Percentiles rank a stretch among this genome's conserved stretches.
phyloP scores from a whole-genome alignment of 53 echinoderm and acorn worm species.

The Temnopleurus reevesii region DNA sequence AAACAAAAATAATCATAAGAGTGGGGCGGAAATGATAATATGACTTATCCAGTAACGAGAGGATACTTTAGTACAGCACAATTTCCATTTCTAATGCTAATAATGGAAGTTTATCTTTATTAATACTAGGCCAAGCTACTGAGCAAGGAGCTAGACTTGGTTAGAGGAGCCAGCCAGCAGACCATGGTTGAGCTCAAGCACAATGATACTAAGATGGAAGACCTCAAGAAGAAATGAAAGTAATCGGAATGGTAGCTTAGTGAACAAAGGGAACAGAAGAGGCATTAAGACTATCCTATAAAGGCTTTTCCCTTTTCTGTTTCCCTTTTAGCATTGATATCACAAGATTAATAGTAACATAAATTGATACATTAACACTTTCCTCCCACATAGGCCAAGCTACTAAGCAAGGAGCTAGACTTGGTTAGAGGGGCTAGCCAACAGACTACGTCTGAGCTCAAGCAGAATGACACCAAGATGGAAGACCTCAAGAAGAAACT shows the following conservation, averaged over 20 bases:
- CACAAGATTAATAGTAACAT: too few relatives aligned
- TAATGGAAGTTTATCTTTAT: too few relatives aligned
- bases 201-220: conserved; percentile 64
- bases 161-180: conserved; percentile 74
- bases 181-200: conserved; percentile 66
- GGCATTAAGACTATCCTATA: too few relatives aligned
- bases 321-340: too few relatives aligned
- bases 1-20: too few relatives aligned
- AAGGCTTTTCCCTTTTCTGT: too few relatives aligned
- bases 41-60: too few relatives aligned
- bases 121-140: conserved; percentile 94
- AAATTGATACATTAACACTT: too few relatives aligned
- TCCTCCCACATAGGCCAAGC: conserved; percentile 88
- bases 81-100: too few relatives aligned
- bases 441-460: conserved; percentile 69
- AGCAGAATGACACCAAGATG: conserved; percentile 61
- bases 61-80: too few relatives aligned
- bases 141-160: conserved; percentile 86
- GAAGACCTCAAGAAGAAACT: conserved; percentile 76
- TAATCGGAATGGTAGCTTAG: conserved; percentile 91
- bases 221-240: conserved; percentile 78
- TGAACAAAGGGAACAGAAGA: too few relatives aligned
- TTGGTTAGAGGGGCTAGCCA: conserved; percentile 78
- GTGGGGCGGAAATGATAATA: too few relatives aligned
- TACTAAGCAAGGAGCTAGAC: conserved; percentile 88